Base-by-base conservation (phyloP, 2,888 invertebrate species). In the Thera britannica region DNA sequence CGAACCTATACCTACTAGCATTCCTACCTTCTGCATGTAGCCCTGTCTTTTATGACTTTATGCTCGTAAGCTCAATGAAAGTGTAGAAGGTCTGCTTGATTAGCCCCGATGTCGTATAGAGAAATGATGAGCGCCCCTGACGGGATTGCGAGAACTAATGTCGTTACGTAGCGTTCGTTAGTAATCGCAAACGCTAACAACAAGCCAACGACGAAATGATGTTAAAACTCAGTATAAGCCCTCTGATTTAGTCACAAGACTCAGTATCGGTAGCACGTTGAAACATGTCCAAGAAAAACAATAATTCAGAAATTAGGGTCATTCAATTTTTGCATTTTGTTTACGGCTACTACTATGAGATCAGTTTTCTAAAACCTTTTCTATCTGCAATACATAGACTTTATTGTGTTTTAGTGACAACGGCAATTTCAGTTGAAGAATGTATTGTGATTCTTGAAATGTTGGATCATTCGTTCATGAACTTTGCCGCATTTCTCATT, bases 261-360 rank as follows among this genome's bases (percentile, higher is more conserved):
- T 46, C 44, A 46, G 9, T 46, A 46, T 46, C 44, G 8, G 3
- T 46, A 9, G 9, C 9, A 46, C 9, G 44, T 46, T 38, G 0
- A 9, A 23, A 12, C 2, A 7, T 23, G 12, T 51, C 8, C 8
- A 55, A 23, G 23, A 23, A 55, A 55, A 55, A 55, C 3, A n/a
- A 36, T 11, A 36, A 3, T 2, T n/a, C n/a, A 12, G 59, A 36
- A 23, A 38, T 55, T 38, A 55, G 35, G 11, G 52, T 58, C 3
- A 52, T 63, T 1, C 38, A 51, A 34, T 23, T 5, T 7, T 2
- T 63, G 7, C 41, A 58, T 57, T n/a, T 58, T 2, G 2, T 58
- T 0, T 46, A 35, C 23, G 64, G 64, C 3, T 54, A 64, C n/a
- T 64, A 58, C 35, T 52, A 52, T 7, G 23, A 52, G 4, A 46